Evolutionary conservation across 2,888 invertebrate genomes (phyloP).

Genomic region (Eulithis prunata): DNA sequence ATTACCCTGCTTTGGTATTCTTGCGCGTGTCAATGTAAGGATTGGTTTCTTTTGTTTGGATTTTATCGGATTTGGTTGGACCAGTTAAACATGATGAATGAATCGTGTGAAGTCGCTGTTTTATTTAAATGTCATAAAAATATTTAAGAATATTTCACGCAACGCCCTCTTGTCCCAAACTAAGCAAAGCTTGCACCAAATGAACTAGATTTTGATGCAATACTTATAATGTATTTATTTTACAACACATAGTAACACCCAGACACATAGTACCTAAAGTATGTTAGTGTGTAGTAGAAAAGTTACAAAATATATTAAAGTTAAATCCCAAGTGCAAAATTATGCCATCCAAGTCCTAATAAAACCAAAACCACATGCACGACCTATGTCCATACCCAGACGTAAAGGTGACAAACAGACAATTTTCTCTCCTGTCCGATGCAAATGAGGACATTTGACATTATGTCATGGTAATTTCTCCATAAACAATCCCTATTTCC

Average conservation of each 20-base stretch:
- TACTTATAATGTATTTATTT: too few species aligned
- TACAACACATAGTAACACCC: too few species aligned
- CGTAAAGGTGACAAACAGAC: constrained; percentile 67
- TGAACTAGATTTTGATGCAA: too few species aligned
- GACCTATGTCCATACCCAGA: constrained; percentile 48
- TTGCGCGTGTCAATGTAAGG: neutral
- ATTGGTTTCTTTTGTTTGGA: neutral
- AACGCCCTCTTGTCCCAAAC: too few species aligned
- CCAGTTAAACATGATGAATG: too few species aligned
- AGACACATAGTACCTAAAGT: too few species aligned
- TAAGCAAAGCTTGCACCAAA: too few species aligned
- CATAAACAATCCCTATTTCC: constrained; percentile 31
- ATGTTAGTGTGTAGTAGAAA: too few species aligned
- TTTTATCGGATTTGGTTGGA: too few species aligned
- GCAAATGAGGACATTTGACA: constrained; percentile 69
- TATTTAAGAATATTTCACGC: too few species aligned
- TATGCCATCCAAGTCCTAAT: constrained; percentile 21
- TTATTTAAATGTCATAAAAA: too few species aligned
- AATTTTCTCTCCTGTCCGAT: constrained; percentile 70
- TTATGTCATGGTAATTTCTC: constrained; percentile 33
- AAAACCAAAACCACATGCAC: constrained; percentile 33
- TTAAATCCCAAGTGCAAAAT: constrained; percentile 28
- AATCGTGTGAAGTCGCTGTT: too few species aligned
- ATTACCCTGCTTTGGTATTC: neutral
- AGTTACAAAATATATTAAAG: neutral